Conservation (phyloP, 37 sponge, comb jelly and placozoan species). For the Halisarca cf. caerulea region DNA sequence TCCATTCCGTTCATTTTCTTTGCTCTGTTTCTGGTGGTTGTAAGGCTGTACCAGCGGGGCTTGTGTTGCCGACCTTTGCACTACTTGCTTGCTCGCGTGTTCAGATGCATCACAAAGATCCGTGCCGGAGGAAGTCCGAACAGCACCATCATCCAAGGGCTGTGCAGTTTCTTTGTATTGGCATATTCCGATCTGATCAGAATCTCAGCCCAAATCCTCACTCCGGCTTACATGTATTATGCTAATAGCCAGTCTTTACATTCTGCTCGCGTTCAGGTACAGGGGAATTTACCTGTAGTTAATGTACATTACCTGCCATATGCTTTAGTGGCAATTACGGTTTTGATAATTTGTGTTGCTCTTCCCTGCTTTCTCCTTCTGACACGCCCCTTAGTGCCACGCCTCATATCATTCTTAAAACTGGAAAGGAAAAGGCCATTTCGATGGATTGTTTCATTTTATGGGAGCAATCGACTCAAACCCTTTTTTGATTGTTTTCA, state of each 20-base stretch:
- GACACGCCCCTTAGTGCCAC: background rate
- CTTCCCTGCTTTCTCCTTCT: constrained; percentile 2
- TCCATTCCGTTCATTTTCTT: background rate
- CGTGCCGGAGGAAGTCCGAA: background rate
- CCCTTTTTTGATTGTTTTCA: constrained; percentile 17
- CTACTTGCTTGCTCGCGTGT: background rate
- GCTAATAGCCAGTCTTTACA: background rate
- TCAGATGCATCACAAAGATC: background rate
- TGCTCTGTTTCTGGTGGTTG: background rate
- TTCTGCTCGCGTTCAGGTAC: background rate
- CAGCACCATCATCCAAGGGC: background rate
- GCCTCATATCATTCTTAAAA: background rate
- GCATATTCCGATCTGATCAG: background rate
- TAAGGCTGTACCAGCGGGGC: background rate
- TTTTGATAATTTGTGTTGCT: background rate
- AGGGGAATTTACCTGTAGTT: background rate
- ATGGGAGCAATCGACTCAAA: constrained; percentile 17
- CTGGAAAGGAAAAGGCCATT: background rate
- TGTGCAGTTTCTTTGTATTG: background rate
- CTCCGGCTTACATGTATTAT: background rate
- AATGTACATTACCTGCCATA: background rate
- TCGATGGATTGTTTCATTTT: constrained; percentile 14
- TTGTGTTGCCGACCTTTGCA: background rate
- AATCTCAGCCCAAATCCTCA: background rate
- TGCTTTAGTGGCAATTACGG: background rate